phyloP scores from a whole-genome alignment of 1,140 invertebrate genomes.

The Alviniconcha marisindica region DNA sequence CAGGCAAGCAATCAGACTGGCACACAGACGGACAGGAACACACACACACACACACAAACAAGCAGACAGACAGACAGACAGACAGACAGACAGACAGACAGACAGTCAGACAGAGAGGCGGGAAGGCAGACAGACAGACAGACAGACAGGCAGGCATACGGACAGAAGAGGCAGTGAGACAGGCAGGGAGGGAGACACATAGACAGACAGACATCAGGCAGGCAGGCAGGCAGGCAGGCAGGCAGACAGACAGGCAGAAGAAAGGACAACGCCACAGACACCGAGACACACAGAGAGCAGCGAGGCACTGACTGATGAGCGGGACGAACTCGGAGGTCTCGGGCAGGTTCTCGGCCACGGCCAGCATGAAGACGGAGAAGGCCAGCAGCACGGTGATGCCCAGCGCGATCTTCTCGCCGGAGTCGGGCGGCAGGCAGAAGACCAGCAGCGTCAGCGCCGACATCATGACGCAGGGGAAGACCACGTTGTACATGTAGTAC shows the following conservation, averaged over 20 bases:
- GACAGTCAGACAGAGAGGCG: not conserved
- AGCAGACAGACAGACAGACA: conserved; percentile 25
- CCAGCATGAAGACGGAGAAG: conserved; percentile 81
- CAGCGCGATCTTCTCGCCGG: conserved; percentile 80
- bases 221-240: not conserved
- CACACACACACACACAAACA: conserved; percentile 33
- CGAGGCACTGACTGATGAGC: conserved; percentile 77
- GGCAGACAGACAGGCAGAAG: not conserved
- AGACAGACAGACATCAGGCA: conserved; percentile 23
- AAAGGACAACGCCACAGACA: not conserved
- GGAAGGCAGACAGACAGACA: not conserved
- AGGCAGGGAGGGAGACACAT: conserved; percentile 30
- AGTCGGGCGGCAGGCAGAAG: conserved; percentile 80
- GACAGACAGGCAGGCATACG: not conserved
- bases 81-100: not conserved
- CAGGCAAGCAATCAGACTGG: too few species aligned
- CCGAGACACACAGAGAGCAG: not conserved
- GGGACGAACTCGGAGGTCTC: conserved; percentile 81
- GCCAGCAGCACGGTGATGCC: conserved; percentile 80
- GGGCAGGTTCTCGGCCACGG: conserved; percentile 80
- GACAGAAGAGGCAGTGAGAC: conserved; percentile 23
- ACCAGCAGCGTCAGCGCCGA: conserved; percentile 79
- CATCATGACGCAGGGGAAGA: conserved; percentile 81
- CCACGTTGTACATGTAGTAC: conserved; percentile 80
- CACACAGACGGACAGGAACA: conserved; percentile 12